Evolutionary conservation across 2,888 invertebrate genomes (phyloP), one percentile per base, ranked within the genome.

Genomic region (Idaea aversata): DNA sequence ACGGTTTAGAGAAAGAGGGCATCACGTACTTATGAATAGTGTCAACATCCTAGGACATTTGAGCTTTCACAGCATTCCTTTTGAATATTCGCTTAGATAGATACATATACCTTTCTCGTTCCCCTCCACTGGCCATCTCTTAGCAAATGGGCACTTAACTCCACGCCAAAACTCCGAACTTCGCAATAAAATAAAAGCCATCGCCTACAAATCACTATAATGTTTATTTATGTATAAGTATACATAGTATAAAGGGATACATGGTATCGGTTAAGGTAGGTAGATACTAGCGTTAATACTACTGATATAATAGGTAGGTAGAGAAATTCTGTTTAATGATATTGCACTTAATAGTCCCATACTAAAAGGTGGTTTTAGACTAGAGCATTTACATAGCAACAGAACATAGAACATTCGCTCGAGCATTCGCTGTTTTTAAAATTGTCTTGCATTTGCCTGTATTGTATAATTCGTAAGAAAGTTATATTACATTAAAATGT

Each of bases 221-320:
- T 77, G 78, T 88, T 87, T 88, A 86, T 87, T 87, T 84, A 86
- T 81, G 78, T 79, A 80, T 87, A 84, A 77, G 84, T 88, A 85
- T 86, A 86, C 82, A 83, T 82, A 84, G 80, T 83, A 82, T 79
- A 75, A 72, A 80, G 80, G 81, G 81, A 83, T 83, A 84, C 81
- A 81, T 73, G 76, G 78, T 82, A 79, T 72, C 71, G 75, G 77
- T 75, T 79, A 78, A 67, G 73, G 77, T 80, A 77, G 80, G 80
- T 79, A 80, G 75, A 81, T 71, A 78, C 87, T 88, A 87, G 87
- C 85, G 84, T 85, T 77, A 74, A 77, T 70, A 82, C 86, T 88
- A 88, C 84, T 76, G 78, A 83, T 85, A 85, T 73, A 81, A 71
- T 77, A 76, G 61, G 63, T 67, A 68, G 61, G 67, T 74, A 75